Evolutionary conservation across 2,113 vertebrate species (phyloP), one percentile per base, ranked within the genome.

Genomic region (Ptilorrhoa leucosticta): DNA sequence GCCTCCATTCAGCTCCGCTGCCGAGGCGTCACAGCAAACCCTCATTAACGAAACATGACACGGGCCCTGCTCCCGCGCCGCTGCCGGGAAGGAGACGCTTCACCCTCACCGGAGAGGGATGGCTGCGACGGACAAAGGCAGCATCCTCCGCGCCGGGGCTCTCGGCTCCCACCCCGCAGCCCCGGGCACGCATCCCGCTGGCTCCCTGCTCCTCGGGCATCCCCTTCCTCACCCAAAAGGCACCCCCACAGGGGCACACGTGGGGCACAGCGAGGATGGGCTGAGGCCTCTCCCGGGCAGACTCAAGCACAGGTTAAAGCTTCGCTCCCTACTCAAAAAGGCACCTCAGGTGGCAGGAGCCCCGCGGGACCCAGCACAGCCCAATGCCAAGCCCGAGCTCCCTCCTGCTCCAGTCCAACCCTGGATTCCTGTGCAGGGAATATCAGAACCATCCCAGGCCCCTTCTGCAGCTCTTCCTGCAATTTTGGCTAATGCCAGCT

Each of bases 231-330:
- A 3, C 8, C 8, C 56, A 0, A 7, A 13, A 53, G 2, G 35
- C 6, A 1, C 9, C 21, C 66, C 60, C 14, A 1, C 33, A 0
- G 0, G 1, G 16, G 45, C 3, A 5, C 16, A 1, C 0, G 17
- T 3, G n/a, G 47, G 61, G 53, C 11, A 11, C 75, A 2, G 31
- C 0, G 23, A 22, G 72, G 20, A 9, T 0, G 37, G 64, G 76
- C 37, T 6, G 6, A 10, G 45, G 56, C 7, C 26, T 5, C 22
- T 23, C 16, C 17, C 16, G 51, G 18, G 73, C 70, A 15, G 2
- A 8, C 44, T 47, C 30, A 6, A 70, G 18, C 47, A 11, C 21
- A 0, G 42, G 3, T 48, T 16, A 33, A 24, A 5, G 48, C 68
- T 11, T 26, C 13, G 1, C 10, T 15, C 53, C 30, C 1, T 0